Base-by-base conservation (phyloP, 2,797 vertebrate species). In the Notoglanidium macrostoma region DNA sequence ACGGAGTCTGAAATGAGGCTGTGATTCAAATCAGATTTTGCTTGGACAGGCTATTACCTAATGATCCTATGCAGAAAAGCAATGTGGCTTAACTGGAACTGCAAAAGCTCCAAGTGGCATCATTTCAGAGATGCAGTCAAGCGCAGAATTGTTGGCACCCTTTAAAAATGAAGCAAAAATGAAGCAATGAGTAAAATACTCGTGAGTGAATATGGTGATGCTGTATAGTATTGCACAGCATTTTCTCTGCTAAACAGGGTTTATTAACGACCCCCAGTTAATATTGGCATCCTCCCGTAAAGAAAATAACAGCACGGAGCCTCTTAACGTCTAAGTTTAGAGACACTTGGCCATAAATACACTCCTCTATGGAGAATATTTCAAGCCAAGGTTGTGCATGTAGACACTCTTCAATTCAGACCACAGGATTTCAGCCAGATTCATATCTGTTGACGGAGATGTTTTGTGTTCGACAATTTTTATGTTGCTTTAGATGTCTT, bases 11-110 rank as follows among this genome's bases (percentile, higher is more conserved):
- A 67, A 59, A 84, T 17, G 35, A 84, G 49, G 67, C 87, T 88
- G 46, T 72, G 68, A 81, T 81, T 51, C 76, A 85, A 85, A 81
- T 85, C 65, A 81, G 40, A 72, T 84, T 87, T 88, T 80, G 74
- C 40, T 84, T 49, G 70, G 40, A 84, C 63, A 87, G 79, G n/a
- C 63, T 40, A 79, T 61, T 79, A 46, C 21, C 40, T 84, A 87
- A 87, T 87, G 82, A 84, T 49, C 26, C 61, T 59, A 79, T 61
- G 17, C 59, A 76, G 49, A 67, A 77, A 76, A 74, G 55, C 23
- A 55, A 63, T 83, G 59, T 83, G 68, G 35, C 32, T 32, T 54
- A 78, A 79, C 51, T 72, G 40, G 57, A 72, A 86, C 17, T 65
- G 70, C 72, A 74, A 74, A 49, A n/a, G 72, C 78, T 83, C n/a